Percentiles rank a stretch among this genome's conserved stretches.
Evolutionary conservation across 1,140 invertebrate species (phyloP).

Genomic region (Spodoptera litura): DNA sequence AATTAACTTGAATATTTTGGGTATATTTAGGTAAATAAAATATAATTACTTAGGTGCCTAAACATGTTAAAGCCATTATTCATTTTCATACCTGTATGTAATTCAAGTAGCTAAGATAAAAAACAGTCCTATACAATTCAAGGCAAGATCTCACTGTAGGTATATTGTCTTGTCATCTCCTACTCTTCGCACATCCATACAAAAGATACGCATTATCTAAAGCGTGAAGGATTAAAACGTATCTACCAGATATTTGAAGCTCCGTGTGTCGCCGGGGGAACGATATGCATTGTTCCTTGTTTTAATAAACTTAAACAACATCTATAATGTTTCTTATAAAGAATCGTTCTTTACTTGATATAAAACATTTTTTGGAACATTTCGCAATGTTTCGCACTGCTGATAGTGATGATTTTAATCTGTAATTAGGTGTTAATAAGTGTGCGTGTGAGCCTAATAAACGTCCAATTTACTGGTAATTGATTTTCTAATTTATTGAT

Average conservation of each 20-base stretch:
- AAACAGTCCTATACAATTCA: background rate
- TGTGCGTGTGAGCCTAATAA: too few species aligned
- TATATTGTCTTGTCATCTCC: background rate
- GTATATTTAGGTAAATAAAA: too few species aligned
- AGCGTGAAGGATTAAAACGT: conserved; percentile 50
- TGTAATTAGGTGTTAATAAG: too few species aligned
- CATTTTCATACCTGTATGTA: too few species aligned
- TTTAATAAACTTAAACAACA: conserved; percentile 44
- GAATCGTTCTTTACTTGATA: background rate
- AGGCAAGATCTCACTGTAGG: background rate
- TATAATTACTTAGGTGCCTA: too few species aligned
- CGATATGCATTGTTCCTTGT: conserved; percentile 30
- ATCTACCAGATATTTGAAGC: conserved; percentile 37
- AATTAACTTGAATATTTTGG: too few species aligned
- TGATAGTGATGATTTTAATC: too few species aligned
- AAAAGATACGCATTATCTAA: conserved; percentile 38
- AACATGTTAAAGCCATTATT: too few species aligned
- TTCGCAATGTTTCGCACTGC: background rate
- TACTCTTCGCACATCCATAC: conserved; percentile 26
- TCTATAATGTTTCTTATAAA: background rate
- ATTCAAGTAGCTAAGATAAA: too few species aligned
- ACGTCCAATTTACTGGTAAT: too few species aligned
- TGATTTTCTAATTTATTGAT: too few species aligned
- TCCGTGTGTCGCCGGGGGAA: conserved; percentile 17
- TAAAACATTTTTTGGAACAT: background rate